Conservation (phyloP, 1,140 invertebrate species). For the Pemphigus obesinymphae region DNA sequence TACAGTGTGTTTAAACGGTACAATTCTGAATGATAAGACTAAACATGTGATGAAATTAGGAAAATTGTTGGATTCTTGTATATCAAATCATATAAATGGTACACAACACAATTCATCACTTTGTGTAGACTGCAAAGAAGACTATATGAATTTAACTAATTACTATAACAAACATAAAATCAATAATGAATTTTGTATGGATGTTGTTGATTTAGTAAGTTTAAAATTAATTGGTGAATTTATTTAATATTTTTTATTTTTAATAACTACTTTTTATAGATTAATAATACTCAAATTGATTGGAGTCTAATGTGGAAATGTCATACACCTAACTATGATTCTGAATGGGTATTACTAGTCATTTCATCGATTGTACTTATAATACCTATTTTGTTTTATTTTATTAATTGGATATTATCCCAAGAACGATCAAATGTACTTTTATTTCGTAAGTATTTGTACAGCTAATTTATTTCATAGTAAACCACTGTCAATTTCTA, state of each 20-base stretch:
- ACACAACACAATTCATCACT: conserved; percentile 22
- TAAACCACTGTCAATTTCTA: too few species aligned
- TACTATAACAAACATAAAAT: conserved; percentile 43
- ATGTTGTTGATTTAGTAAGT: conserved; percentile 44
- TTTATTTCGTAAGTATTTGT: conserved; percentile 17
- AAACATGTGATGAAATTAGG: conserved; percentile 30
- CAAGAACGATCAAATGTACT: conserved; percentile 8
- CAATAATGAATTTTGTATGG: conserved; percentile 44
- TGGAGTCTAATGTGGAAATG: conserved; percentile 25
- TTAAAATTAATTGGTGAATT: not conserved
- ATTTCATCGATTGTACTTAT: conserved; percentile 8
- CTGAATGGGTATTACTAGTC: not conserved
- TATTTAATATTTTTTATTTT: not conserved
- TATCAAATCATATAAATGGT: conserved; percentile 35
- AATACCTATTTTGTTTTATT: not conserved
- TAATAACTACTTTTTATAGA: not conserved
- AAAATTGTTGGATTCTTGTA: conserved; percentile 41
- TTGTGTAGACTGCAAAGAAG: conserved; percentile 42
- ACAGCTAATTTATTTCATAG: not conserved
- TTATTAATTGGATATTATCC: conserved; percentile 10
- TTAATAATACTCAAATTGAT: conserved; percentile 6
- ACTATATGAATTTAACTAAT: conserved; percentile 42
- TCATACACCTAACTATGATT: not conserved
- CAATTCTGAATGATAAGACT: conserved; percentile 39
- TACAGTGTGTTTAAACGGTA: conserved; percentile 4